Base-by-base conservation (phyloP, 1,140 invertebrate genomes). In the Drosophila serrata region DNA sequence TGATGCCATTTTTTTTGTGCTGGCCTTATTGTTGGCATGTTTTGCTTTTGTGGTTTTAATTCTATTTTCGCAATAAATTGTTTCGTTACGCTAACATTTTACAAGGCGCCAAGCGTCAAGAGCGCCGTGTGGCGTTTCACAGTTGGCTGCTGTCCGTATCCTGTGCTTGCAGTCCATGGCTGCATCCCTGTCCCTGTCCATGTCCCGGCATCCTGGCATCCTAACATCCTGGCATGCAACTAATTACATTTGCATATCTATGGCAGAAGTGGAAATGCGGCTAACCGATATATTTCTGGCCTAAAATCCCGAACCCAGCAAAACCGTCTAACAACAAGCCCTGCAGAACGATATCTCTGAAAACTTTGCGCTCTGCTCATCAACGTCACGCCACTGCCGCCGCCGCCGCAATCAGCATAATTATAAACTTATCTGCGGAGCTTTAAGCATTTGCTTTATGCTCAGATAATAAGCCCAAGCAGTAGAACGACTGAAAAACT, bases 21-120 rank as follows among this genome's bases (percentile, higher is more conserved):
- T 49, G 37, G 53, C 35, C 43, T 61, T 67, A 63, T 69, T 75
- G 67, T 82, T 79, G 67, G 63, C 68, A 62, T 88, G 80, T 82
- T 88, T 88, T 88, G 84, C 84, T 90, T 88, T 88, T 90, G 84
- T 88, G 84, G 84, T 88, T 88, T 87, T 88, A 88, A 88, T 88
- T 88, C 85, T 88, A 88, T 88, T 90, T 88, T 88, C 84, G 79
- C 84, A 84, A 90, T 88, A 88, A 84, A 88, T 88, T 88, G 84
- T 88, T 88, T 90, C 81, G 81, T 68, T 88, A 80, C 82, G 79
- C 75, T 82, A 86, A 82, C 82, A 86, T 86, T 86, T 87, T 86
- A 87, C 82, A 75, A 75, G 63, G 58, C 81, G 81, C 48, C 61
- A 40, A 70, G 51, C 65, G 35, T 62, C 56, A 51, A 69, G 76